Conservation (phyloP, 2,797 vertebrate species). For the Erethizon dorsatum region DNA sequence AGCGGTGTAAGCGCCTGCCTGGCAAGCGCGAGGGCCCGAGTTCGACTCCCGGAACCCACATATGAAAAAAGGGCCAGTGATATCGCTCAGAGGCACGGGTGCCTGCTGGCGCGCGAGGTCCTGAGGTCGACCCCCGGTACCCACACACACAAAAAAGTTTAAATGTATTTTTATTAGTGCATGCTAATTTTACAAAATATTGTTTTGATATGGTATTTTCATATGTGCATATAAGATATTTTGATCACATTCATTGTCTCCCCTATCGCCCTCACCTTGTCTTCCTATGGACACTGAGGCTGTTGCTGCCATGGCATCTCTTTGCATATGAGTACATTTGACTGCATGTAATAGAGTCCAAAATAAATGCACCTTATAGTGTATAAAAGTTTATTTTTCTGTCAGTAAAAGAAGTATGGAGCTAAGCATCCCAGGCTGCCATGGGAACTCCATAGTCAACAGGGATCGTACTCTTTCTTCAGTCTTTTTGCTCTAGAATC, state of each 20-base stretch:
- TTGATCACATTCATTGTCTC: background rate
- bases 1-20: too few species aligned
- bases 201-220: background rate
- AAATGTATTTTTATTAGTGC: background rate
- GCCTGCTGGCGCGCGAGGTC: too few species aligned
- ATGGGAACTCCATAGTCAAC: background rate
- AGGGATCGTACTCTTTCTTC: background rate
- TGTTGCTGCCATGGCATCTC: rapidly evolving
- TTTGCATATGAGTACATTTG: background rate
- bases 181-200: background rate
- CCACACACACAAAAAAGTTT: background rate
- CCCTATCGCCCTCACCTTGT: background rate
- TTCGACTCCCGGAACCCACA: too few species aligned
- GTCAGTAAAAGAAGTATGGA: background rate
- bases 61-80: too few species aligned
- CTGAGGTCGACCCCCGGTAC: too few species aligned
- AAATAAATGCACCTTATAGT: background rate
- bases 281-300: background rate
- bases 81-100: too few species aligned
- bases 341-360: background rate
- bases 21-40: too few species aligned
- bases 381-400: background rate
- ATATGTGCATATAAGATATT: background rate
- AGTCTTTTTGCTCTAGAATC: background rate
- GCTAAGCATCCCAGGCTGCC: too few species aligned